Evolutionary conservation across 2,888 invertebrate genomes (phyloP).

Genomic region (Dendrolimus houi): DNA sequence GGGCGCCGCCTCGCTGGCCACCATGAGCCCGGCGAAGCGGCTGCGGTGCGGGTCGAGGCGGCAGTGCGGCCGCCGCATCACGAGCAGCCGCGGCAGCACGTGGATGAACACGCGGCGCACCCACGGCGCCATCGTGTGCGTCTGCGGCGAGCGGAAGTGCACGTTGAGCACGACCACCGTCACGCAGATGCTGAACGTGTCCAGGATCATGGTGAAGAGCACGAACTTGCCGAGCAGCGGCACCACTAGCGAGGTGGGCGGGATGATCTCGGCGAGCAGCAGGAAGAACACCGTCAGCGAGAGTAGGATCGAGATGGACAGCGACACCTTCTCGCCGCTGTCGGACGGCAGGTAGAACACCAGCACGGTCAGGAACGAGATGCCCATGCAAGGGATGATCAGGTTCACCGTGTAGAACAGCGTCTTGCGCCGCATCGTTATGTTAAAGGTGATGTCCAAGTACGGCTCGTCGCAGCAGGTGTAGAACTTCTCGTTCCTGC

Average conservation of each 20-base stretch:
- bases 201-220: constrained; percentile 96
- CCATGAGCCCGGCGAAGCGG: constrained; percentile 53
- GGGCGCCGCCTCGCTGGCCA: constrained; percentile 21
- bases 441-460: constrained; percentile 97
- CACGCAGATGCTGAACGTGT: constrained; percentile 95
- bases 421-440: constrained; percentile 96
- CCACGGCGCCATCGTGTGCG: constrained; percentile 98
- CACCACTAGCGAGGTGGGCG: constrained; percentile 93
- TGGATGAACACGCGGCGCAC: constrained; percentile 97
- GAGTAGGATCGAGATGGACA: constrained; percentile 96
- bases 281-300: constrained; percentile 98
- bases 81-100: constrained; percentile 93
- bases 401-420: constrained; percentile 98
- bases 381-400: constrained; percentile 97
- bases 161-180: constrained; percentile 98
- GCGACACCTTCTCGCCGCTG: constrained; percentile 98
- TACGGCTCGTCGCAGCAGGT: constrained; percentile 98
- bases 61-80: constrained; percentile 90
- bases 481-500: constrained; percentile 93
- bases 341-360: constrained; percentile 98
- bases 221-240: constrained; percentile 96
- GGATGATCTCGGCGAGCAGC: constrained; percentile 79
- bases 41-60: constrained; percentile 78
- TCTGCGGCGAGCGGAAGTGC: constrained; percentile 98
- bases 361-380: constrained; percentile 96